These are phyloP conservation scores for Raja brachyura DNA, from an alignment of 2,113 vertebrate species.

Conservation along the genomic window DNA sequence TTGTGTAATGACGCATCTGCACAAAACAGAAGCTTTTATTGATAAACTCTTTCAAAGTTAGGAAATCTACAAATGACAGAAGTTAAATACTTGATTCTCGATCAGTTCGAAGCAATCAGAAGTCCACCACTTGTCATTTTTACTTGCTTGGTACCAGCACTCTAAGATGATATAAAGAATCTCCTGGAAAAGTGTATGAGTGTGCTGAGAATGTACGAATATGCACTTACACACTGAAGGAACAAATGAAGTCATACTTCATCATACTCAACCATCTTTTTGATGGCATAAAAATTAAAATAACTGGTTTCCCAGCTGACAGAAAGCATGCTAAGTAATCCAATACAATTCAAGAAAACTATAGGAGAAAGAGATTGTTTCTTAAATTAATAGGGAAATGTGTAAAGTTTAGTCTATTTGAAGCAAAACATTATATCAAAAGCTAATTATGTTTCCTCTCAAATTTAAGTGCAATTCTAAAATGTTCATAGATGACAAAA, in stretches of 20 bases:
- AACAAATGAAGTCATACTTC: neutral
- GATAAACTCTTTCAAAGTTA: neutral
- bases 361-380: neutral
- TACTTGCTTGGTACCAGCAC: neutral
- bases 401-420: neutral
- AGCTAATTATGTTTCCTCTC: neutral
- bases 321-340: neutral
- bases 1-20: constrained; percentile 7
- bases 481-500: neutral
- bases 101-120: neutral
- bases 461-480: neutral
- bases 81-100: neutral
- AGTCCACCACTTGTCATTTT: neutral
- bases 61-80: neutral
- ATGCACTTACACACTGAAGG: too few relatives aligned
- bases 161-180: neutral
- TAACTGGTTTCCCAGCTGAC: neutral
- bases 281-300: neutral
- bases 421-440: neutral
- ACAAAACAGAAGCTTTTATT: constrained; percentile 22
- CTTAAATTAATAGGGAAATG: neutral
- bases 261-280: neutral
- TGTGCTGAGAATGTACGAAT: too few relatives aligned
- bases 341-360: neutral
- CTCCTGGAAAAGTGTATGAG: neutral